A percentile compares a stretch with the other conserved stretches of the same genome.
Conservation (phyloP, 2,797 vertebrate species). For the Ctenopoma multispine region DNA sequence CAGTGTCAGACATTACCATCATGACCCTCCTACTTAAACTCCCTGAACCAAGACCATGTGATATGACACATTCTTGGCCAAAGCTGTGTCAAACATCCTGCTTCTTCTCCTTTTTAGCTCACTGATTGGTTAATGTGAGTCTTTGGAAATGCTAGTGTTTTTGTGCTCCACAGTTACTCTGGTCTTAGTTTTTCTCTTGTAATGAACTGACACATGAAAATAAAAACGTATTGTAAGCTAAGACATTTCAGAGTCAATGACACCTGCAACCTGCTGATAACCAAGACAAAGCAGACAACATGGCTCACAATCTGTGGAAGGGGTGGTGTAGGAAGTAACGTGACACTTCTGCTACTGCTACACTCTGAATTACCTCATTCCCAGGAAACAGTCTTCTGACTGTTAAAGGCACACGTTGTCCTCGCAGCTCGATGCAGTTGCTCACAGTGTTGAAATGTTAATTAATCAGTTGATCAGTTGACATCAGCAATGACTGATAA, state of each 20-base stretch:
- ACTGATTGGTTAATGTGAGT: background rate
- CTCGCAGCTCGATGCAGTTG: no score
- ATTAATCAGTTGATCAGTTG: no score
- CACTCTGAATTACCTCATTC: no score
- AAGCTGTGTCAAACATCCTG: slow-evolving; percentile 42
- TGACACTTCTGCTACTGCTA: background rate
- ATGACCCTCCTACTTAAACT: slow-evolving; percentile 21
- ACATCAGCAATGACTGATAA: no score
- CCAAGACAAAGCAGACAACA: background rate
- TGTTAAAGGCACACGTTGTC: no score
- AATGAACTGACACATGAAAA: slow-evolving; percentile 11
- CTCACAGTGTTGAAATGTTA: no score
- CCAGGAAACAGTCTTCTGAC: no score
- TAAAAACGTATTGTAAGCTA: background rate
- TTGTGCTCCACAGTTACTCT: background rate
- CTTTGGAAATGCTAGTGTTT: background rate
- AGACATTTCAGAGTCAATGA: slow-evolving; percentile 14
- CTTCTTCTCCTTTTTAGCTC: background rate
- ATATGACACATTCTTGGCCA: slow-evolving; percentile 16
- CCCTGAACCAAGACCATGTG: slow-evolving; percentile 32
- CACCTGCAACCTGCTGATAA: slow-evolving; percentile 19
- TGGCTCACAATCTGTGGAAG: background rate
- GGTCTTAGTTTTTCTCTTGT: background rate
- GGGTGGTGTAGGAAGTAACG: slow-evolving; percentile 2
- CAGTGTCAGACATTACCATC: slow-evolving; percentile 53